Evolutionary conservation across 2,113 vertebrate species (phyloP).

Genomic region (Bolborhynchus lineola): DNA sequence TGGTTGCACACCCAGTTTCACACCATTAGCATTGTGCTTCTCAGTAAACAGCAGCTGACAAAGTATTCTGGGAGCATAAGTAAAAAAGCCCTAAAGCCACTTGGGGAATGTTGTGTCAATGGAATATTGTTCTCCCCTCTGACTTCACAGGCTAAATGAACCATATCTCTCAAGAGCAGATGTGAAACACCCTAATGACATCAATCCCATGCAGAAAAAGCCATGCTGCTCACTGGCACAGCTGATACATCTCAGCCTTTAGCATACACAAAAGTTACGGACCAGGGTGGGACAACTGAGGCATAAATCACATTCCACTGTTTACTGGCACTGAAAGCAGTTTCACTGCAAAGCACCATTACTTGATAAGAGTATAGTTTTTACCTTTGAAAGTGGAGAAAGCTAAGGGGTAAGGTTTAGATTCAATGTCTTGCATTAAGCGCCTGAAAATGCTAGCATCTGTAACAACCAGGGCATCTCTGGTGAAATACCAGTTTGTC

Average conservation of each 20-base stretch:
- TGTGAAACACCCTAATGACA: constrained; percentile 42
- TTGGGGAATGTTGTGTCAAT: constrained; percentile 14
- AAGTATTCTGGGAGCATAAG: not conserved
- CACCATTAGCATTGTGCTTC: not conserved
- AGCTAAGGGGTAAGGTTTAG: not conserved
- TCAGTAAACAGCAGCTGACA: not conserved
- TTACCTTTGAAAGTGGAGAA: not conserved
- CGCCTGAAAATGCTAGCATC: not conserved
- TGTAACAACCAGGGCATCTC: not conserved
- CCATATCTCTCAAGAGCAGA: constrained; percentile 2
- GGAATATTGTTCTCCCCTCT: constrained; percentile 37
- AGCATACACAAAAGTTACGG: not conserved
- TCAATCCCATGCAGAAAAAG: not conserved
- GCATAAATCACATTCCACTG: not conserved
- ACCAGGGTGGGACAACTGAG: not conserved
- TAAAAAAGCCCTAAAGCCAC: not conserved
- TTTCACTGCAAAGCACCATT: not conserved
- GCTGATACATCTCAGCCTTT: not conserved
- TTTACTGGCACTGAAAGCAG: not conserved
- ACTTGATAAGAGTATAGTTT: not conserved
- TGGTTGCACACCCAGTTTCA: not conserved
- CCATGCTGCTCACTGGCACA: not conserved
- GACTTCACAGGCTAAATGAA: constrained; percentile 16
- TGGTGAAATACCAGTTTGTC: not conserved
- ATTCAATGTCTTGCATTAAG: not conserved